These are phyloP conservation scores for Rhopalosiphum maidis DNA, from an alignment of 1,140 invertebrate species.

Conservation along the genomic window DNA sequence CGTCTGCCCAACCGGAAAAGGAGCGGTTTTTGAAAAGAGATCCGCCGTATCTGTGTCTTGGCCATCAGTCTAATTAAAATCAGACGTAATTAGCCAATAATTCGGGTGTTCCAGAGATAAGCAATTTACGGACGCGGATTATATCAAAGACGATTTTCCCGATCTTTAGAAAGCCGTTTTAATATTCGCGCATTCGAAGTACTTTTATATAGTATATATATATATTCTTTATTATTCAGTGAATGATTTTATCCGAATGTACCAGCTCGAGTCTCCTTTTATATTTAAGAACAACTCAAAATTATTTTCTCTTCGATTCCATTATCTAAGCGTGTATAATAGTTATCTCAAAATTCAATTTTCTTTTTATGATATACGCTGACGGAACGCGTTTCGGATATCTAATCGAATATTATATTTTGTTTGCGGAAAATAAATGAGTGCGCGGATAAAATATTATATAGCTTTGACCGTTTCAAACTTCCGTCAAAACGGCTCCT, in stretches of 20 bases:
- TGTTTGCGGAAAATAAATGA: not conserved
- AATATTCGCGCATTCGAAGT: not conserved
- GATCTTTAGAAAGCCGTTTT: conserved; percentile 10
- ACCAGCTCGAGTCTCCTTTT: not conserved
- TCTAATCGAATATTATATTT: conserved; percentile 5
- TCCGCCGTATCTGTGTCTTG: conserved; percentile 28
- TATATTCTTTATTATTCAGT: not conserved
- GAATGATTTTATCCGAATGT: not conserved
- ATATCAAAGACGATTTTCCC: conserved; percentile 47
- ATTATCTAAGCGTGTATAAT: not conserved
- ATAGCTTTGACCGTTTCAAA: not conserved
- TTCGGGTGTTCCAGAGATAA: conserved; percentile 43
- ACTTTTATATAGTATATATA: not conserved
- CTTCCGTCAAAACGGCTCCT: not conserved
- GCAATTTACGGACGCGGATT: not conserved
- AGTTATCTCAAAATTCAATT: conserved; percentile 15
- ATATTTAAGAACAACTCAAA: not conserved
- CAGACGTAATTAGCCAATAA: conserved; percentile 49
- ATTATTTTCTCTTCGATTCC: conserved; percentile 21
- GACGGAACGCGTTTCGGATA: not conserved
- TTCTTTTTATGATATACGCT: not conserved
- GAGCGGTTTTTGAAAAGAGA: conserved; percentile 49
- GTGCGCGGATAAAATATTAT: conserved; percentile 10
- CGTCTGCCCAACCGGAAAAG: conserved; percentile 54
- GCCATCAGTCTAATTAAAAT: conserved; percentile 55